phyloP scores from a whole-genome alignment of 1,140 invertebrate species.

The Apis laboriosa region DNA sequence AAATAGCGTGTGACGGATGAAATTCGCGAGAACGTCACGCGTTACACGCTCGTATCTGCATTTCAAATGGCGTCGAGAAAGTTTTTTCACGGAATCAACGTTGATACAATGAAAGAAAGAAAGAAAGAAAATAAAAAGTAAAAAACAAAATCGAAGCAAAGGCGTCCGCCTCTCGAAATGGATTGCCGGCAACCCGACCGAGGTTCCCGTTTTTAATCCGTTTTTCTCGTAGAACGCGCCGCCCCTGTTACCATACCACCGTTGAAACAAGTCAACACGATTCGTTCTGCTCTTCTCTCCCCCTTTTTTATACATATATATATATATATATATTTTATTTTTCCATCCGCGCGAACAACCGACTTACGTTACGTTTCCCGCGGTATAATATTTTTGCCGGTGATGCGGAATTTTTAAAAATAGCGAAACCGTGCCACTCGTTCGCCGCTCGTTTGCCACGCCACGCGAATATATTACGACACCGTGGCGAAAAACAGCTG shows the following conservation, averaged over 20 bases:
- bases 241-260: not conserved
- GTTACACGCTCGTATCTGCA: not conserved
- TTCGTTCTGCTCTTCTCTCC: not conserved
- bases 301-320: too few species aligned
- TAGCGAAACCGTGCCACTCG: not conserved
- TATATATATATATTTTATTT: not conserved
- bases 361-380: not conserved
- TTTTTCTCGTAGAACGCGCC: not conserved
- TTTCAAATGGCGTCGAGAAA: conserved; percentile 9
- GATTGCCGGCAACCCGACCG: not conserved
- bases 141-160: not conserved
- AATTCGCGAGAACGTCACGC: not conserved
- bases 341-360: not conserved
- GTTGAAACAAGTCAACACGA: not conserved
- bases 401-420: conserved; percentile 2
- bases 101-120: not conserved
- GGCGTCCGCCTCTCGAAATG: conserved; percentile 1
- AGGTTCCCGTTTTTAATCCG: not conserved
- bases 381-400: not conserved
- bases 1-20: not conserved
- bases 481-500: not conserved
- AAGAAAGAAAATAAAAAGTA: not conserved
- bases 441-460: not conserved
- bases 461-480: not conserved
- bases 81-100: not conserved